phyloP scores from a whole-genome alignment of 2,888 invertebrate genomes.

The Flabesymbios commensalis region DNA sequence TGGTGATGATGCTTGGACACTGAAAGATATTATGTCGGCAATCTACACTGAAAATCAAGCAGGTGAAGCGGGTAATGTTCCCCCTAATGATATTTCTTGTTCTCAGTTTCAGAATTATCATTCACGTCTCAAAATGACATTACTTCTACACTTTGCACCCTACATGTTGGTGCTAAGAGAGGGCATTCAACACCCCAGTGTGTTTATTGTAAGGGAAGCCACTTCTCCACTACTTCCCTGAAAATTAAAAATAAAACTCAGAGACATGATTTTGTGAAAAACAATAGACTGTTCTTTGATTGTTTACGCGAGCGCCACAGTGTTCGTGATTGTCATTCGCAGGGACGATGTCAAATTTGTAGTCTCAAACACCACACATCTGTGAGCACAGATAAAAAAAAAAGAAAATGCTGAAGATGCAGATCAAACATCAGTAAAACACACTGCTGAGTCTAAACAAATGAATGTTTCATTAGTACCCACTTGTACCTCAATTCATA shows the following conservation, averaged over 20 bases:
- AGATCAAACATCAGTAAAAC: neutral
- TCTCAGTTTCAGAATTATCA: too few relatives aligned
- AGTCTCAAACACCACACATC: neutral
- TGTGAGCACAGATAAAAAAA: neutral
- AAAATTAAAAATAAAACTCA: neutral
- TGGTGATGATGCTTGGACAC: neutral
- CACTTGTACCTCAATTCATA: neutral
- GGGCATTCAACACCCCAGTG: neutral
- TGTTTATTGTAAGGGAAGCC: neutral
- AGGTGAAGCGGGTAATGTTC: too few relatives aligned
- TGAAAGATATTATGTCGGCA: neutral
- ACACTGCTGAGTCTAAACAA: neutral
- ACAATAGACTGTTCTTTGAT: neutral
- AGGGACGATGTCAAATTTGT: neutral
- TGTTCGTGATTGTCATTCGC: neutral
- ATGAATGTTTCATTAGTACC: neutral
- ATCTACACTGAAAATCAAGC: neutral
- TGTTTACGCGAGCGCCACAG: neutral
- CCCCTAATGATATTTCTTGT: too few relatives aligned
- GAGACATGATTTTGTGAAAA: too few relatives aligned
- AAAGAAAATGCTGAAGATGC: neutral
- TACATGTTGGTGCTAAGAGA: too few relatives aligned
- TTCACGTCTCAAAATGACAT: too few relatives aligned
- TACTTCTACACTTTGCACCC: too few relatives aligned
- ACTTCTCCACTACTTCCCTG: neutral